Base-by-base conservation (phyloP, 2,113 vertebrate genomes). In the Anas platyrhynchos region DNA sequence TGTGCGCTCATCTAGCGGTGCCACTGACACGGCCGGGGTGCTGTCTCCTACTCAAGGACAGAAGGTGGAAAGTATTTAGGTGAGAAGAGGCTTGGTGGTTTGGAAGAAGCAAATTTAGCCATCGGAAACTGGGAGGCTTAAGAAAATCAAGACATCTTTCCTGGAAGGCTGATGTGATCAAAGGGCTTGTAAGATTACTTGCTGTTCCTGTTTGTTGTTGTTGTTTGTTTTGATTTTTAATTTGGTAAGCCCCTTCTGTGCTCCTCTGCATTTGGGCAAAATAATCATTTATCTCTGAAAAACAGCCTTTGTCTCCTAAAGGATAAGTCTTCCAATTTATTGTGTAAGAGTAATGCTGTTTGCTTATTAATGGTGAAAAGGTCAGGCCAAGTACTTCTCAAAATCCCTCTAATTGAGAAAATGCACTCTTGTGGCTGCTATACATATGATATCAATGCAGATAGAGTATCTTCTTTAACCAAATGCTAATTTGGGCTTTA, bases 11-110 rank as follows among this genome's bases (percentile, higher is more conserved):
- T 21, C 26, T 55, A 79, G 59, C 75, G 63, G 76, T 5, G 8
- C 41, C 2, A 55, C 21, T 8, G 68, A 46, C 1, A 0, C 1
- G 0, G 27, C 23, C 68, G 44, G 83, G 86, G 50, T 46, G 32
- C 18, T 38, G 75, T 63, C 36, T 67, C 36, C 21, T 32, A 46
- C 65, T 32, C 85, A 81, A 72, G 83, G 86, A 44, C 20, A 55
- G 61, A 54, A 71, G 52, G 41, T 38, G 18, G 25, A 44, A 26
- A 5, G 25, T 48, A 80, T 83, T 75, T 72, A 55, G 67, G 93
- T 91, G 90, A 95, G 85, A 96, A 95, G 44, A 71, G 25, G 21
- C 26, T 77, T 88, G 38, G 52, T 23, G 79, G 32, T 63, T 85
- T 41, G 38, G 80, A 77, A 16, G 27, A 32, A 80, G 75, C 82